Base-by-base conservation (phyloP, 2,888 invertebrate species). In the Agrochola lota region DNA sequence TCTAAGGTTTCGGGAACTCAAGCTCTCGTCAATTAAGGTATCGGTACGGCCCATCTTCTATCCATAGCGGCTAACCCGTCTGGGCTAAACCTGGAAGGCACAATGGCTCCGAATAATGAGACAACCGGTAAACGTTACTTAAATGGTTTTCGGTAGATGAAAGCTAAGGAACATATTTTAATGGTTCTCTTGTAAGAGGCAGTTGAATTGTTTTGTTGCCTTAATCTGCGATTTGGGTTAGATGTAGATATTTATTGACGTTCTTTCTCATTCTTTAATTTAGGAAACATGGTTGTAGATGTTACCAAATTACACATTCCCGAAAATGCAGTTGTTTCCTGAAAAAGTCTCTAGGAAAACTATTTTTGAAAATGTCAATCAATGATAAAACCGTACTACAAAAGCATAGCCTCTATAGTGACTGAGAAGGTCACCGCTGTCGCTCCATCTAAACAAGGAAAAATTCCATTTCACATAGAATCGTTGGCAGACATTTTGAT, bases 11-110 rank as follows among this genome's bases (percentile, higher is more conserved):
- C 95, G 95, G 96, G 94, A 94, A 95, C 94, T 93, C 93, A 92
- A 93, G 91, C 93, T 92, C 95, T 96, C 95, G 95, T 96, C 96
- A 96, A 96, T 96, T 96, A 96, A 96, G 95, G 94, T 96, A 96
- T 96, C 96, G 94, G 87, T 87, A 85, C 87, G 91, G 89, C 94
- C 93, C 95, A 96, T 96, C 96, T 95, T 94, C 94, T 88, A 92
- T 91, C 94, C 93, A 94, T 93, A 93, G 91, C 93, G 91, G 90
- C 92, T 74, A 83, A 86, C 86, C 87, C 85, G 89, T 81, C 91
- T 92, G 88, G 85, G 78, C 88, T 91, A 91, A 90, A 93, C 94
- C 94, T 94, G 93, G 94, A 94, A 93, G 92, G 95, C 92, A 95
- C 96, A 96, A 95, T 96, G 92, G 92, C 87, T 88, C 87, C 87